Percentiles rank a stretch among this genome's conserved stretches.
phyloP scores from a whole-genome alignment of 2,113 vertebrate genomes.

The Loxodonta africana region DNA sequence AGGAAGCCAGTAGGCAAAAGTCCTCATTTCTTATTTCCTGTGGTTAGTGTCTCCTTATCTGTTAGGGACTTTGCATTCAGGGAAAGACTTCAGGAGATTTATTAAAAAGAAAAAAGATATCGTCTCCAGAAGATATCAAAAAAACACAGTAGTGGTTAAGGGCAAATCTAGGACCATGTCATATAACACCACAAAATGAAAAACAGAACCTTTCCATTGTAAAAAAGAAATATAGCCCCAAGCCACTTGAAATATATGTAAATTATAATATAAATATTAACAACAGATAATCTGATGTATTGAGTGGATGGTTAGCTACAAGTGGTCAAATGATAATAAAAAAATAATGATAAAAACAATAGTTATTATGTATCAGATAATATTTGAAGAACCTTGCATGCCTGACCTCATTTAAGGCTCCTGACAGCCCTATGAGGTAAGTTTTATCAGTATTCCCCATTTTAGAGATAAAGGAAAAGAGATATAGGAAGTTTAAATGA shows the following conservation, averaged over 20 bases:
- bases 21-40: neutral
- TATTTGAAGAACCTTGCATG: neutral
- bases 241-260: neutral
- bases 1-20: neutral
- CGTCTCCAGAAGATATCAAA: neutral
- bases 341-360: neutral
- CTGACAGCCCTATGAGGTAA: neutral
- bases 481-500: neutral
- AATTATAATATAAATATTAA: neutral
- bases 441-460: neutral
- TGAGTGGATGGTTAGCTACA: neutral
- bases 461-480: neutral
- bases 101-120: neutral
- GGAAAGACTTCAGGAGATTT: neutral
- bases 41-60: neutral
- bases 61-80: fast-evolving
- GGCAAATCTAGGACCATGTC: neutral
- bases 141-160: neutral
- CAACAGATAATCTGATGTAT: neutral
- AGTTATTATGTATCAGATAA: neutral
- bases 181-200: neutral
- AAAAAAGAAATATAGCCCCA: neutral
- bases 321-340: neutral
- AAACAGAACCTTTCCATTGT: neutral
- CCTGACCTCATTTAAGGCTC: neutral